A percentile compares a stretch with the other conserved stretches of the same genome.
Evolutionary conservation across 2,888 invertebrate species (phyloP).

Genomic region (Tuta absoluta): DNA sequence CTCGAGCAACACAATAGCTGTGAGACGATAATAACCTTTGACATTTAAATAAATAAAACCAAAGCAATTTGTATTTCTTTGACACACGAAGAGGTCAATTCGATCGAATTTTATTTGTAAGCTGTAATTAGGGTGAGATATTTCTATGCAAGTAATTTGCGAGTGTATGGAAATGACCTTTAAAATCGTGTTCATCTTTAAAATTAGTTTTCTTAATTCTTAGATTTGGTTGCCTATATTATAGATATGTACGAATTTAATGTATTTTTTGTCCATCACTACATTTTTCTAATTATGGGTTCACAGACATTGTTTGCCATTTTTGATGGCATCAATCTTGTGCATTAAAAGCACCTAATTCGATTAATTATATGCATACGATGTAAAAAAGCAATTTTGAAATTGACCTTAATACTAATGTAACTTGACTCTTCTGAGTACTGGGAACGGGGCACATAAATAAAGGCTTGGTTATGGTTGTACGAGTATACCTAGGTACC

Average conservation of each 20-base stretch:
- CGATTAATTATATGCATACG: background rate
- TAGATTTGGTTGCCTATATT: background rate
- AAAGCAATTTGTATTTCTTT: constrained; percentile 10
- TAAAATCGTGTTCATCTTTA: background rate
- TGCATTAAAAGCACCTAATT: background rate
- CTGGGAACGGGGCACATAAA: background rate
- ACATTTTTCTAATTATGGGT: background rate
- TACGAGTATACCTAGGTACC: background rate
- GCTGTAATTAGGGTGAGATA: background rate
- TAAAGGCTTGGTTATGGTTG: background rate
- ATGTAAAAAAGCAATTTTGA: background rate
- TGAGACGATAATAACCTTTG: constrained; percentile 20
- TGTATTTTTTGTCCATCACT: background rate
- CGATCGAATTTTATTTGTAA: background rate
- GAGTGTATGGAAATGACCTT: background rate
- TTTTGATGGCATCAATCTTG: background rate
- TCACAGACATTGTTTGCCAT: background rate
- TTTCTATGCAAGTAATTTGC: constrained; percentile 4
- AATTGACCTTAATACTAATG: constrained; percentile 5
- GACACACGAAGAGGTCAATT: constrained; percentile 6
- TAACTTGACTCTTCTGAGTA: background rate
- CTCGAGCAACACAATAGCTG: constrained; percentile 10
- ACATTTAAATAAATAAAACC: constrained; percentile 15
- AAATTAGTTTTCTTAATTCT: background rate
- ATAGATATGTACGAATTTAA: background rate